Evolutionary conservation across 2,888 invertebrate genomes (phyloP), one percentile per base, ranked within the genome.

Genomic region (Erannis defoliaria): DNA sequence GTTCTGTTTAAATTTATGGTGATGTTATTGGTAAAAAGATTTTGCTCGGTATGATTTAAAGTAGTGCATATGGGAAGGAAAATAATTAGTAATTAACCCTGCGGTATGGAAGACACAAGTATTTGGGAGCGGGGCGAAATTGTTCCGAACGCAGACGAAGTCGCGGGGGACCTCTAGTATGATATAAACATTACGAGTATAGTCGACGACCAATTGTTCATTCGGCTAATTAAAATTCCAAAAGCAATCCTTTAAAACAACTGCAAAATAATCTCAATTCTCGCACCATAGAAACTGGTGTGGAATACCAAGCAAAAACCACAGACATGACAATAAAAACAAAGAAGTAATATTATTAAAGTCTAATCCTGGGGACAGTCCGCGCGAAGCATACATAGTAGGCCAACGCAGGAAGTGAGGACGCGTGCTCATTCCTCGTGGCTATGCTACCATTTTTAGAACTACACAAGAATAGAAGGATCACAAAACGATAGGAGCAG

Each of bases 371-470:
- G 58, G 54, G 43, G 62, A 61, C 67, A 55, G 64, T 62, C 72
- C 80, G 75, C 72, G 73, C 51, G 66, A 65, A 66, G 87, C 82
- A 87, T 88, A 81, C 82, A 68, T 74, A 86, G 77, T 74, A 78
- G 74, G 74, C 31, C 59, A 59, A 68, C 77, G 73, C 86, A 86
- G 86, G 88, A 89, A 89, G 77, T 77, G 65, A 68, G 66, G 68
- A 78, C 80, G 80, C 80, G 80, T 77, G 78, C 75, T 78, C 82
- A 88, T 88, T 85, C 85, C 81, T 62, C 57, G 66, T 54, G 70
- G 64, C 70, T 64, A 62, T 60, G 55, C 58, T 55, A 68, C 79
- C 84, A 80, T 83, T 83, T 85, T 85, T 81, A 85, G 84, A 84
- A 76, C 71, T 71, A 74, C 70, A 40, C 18, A 43, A 42, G 35